Percentiles rank a stretch among this genome's conserved stretches.
phyloP scores from a whole-genome alignment of 2,797 vertebrate species.

The Bryconaethiops microstoma region DNA sequence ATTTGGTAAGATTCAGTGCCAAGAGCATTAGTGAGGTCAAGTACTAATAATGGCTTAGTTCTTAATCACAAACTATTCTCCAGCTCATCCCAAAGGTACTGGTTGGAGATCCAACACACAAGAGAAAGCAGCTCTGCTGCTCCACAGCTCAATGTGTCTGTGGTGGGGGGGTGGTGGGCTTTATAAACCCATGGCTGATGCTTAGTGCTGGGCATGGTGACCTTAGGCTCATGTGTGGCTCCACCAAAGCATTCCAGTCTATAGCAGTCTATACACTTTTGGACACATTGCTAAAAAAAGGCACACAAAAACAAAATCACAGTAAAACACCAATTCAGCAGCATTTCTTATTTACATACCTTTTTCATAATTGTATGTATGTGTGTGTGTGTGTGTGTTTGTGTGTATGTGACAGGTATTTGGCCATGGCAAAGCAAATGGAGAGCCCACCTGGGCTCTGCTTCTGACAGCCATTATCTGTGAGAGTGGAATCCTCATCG shows the following conservation, averaged over 20 bases:
- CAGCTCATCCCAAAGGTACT: no score
- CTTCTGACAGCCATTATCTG: conserved; percentile 94
- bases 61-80: no score
- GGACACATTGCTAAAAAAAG: neutral
- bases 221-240: no score
- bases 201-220: no score
- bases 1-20: neutral
- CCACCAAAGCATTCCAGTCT: no score
- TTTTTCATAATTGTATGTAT: neutral
- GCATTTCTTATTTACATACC: neutral
- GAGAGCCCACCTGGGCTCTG: conserved; percentile 97
- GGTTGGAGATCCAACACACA: no score
- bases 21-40: neutral
- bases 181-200: no score
- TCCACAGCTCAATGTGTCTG: no score
- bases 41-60: no score
- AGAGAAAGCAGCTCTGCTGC: no score
- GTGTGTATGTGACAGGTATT: conserved; percentile 82
- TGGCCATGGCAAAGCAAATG: conserved; percentile 94
- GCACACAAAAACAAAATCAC: conserved; percentile 52
- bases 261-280: neutral
- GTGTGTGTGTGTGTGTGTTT: neutral
- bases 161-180: no score
- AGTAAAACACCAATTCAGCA: neutral
- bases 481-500: conserved; percentile 97